These are phyloP conservation scores for Malurus alboscapulatus DNA, from an alignment of 2,113 vertebrate species.

Conservation along the genomic window DNA sequence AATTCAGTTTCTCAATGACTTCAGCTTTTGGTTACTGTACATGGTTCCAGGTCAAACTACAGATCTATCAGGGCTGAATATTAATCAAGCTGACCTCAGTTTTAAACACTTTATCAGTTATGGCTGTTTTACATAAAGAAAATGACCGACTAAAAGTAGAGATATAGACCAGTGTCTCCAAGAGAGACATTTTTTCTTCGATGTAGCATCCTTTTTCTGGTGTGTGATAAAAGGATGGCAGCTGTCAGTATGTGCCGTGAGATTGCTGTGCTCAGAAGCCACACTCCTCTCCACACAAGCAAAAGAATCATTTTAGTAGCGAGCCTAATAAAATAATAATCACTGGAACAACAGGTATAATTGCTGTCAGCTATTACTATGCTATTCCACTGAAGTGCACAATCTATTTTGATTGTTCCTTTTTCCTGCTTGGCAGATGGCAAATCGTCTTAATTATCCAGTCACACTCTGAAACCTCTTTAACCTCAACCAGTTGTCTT, in stretches of 20 bases:
- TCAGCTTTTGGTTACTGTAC: not conserved
- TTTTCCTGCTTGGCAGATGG: slow-evolving; percentile 52
- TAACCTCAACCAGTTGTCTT: slow-evolving; percentile 43
- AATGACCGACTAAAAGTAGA: not conserved
- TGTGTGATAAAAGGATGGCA: not conserved
- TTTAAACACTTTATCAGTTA: not conserved
- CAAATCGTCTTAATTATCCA: slow-evolving; percentile 43
- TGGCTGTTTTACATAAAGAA: not conserved
- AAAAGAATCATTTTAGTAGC: slow-evolving; percentile 3
- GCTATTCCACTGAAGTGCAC: not conserved
- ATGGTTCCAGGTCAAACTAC: not conserved
- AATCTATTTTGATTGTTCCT: slow-evolving; percentile 21
- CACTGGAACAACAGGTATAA: slow-evolving; percentile 40
- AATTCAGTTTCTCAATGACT: not conserved
- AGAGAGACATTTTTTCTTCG: not conserved
- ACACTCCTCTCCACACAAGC: not conserved
- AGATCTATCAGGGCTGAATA: not conserved
- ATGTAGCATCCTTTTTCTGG: not conserved
- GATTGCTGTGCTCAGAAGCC: not conserved
- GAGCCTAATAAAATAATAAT: slow-evolving; percentile 49
- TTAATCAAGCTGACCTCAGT: not conserved
- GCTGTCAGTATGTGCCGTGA: accelerated
- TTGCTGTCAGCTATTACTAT: slow-evolving; percentile 6
- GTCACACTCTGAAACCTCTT: slow-evolving; percentile 32
- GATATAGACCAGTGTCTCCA: not conserved